Percentiles rank a stretch among this genome's conserved stretches.
Evolutionary conservation across 2,113 vertebrate genomes (phyloP).

Genomic region (Microtus ochrogaster): DNA sequence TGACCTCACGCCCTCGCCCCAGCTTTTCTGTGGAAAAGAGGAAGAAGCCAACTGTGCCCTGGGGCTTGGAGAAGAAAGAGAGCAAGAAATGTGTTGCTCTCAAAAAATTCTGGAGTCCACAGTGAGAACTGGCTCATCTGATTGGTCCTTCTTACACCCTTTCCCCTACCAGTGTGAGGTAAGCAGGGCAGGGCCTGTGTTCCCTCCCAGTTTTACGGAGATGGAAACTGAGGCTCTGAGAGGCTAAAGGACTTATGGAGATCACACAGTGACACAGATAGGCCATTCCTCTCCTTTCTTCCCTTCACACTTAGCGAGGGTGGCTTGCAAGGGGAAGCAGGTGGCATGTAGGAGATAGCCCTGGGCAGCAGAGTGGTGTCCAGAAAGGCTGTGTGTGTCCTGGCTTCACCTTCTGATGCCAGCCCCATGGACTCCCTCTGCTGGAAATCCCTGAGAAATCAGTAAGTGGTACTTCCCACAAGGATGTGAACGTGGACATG

Average conservation of each 20-base stretch:
- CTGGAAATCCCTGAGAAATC: background rate
- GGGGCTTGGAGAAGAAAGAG: background rate
- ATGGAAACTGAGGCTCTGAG: background rate
- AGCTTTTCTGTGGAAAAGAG: background rate
- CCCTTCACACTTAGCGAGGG: background rate
- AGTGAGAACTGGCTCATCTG: background rate
- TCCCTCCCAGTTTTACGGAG: background rate
- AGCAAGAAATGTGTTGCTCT: background rate
- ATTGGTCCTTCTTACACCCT: fast-evolving
- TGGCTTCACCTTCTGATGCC: background rate
- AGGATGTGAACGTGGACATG: background rate
- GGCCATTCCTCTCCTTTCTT: background rate
- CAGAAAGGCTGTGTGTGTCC: background rate
- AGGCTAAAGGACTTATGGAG: background rate
- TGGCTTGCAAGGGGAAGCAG: background rate
- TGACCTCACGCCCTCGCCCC: background rate
- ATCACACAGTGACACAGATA: background rate
- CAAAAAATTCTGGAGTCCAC: background rate
- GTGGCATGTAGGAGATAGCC: background rate
- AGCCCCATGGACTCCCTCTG: fast-evolving
- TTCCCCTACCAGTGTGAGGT: background rate
- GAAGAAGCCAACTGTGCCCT: background rate
- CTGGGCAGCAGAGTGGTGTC: background rate
- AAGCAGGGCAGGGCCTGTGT: fast-evolving
- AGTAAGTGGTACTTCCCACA: background rate